phyloP scores from a whole-genome alignment of 2,888 invertebrate species.

The Phalera bucephala region DNA sequence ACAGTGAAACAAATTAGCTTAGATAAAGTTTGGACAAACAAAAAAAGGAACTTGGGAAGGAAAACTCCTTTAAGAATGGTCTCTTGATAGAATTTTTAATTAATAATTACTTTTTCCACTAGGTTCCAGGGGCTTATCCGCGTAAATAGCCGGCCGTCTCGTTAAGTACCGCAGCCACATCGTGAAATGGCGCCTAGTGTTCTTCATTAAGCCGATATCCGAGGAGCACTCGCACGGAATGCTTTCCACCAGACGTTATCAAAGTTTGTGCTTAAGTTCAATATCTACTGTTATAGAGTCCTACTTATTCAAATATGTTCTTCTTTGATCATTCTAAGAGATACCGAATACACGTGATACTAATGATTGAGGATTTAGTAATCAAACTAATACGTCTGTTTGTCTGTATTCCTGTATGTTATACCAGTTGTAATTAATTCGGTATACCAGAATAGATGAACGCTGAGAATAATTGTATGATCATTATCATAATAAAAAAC shows the following conservation, averaged over 20 bases:
- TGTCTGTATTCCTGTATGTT: no score
- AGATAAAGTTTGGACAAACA: neutral
- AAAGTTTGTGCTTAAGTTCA: no score
- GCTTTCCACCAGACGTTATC: constrained; percentile 18
- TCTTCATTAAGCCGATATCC: constrained; percentile 64
- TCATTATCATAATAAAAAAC: no score
- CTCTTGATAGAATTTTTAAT: constrained; percentile 44
- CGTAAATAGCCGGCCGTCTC: constrained; percentile 52
- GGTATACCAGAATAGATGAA: no score
- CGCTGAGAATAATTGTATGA: no score
- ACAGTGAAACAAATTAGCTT: neutral
- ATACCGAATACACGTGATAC: no score
- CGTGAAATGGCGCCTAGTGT: constrained; percentile 50
- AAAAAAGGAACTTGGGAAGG: constrained; percentile 2
- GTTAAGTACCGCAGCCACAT: constrained; percentile 51
- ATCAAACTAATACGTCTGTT: no score
- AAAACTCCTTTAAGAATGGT: constrained; percentile 35
- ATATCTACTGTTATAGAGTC: no score
- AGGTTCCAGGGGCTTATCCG: constrained; percentile 50
- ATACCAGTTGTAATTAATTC: no score
- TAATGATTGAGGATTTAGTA: no score
- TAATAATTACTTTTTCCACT: constrained; percentile 48
- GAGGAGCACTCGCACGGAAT: constrained; percentile 35
- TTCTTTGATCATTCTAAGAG: no score
- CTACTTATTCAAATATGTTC: no score